Base-by-base conservation (phyloP, 2,797 vertebrate species). In the Carapus acus region DNA sequence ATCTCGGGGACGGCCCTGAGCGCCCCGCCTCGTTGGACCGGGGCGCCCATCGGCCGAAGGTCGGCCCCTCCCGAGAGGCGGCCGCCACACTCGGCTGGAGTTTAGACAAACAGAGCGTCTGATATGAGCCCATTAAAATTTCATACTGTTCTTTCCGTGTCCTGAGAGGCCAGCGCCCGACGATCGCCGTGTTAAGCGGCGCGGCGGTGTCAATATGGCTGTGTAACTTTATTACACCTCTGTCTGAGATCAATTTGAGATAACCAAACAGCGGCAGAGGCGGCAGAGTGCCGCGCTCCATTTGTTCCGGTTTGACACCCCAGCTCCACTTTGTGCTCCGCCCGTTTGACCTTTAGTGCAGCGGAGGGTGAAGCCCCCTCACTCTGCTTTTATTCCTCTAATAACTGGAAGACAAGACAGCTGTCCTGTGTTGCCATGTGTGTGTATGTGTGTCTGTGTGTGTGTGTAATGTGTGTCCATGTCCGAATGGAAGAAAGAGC, bases 401-500 rank as follows among this genome's bases (percentile, higher is more conserved):
- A 66, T 74, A 58, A 71, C 46, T 34, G 39, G 43, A 67, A 62
- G 19, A 54, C 48, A 63, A 54, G 34, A 43, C 47, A 57, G 48
- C 53, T 62, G 52, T 15, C 4, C 66, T 13, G 39, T 44, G 40
- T 61, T 73, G 67, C 71, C 73, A 40, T 62, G 18, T 13, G 46
- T 24, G 5, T 49, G 29, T 51, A 16, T 15, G 40, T 17, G 39
- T 21, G 20, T 17, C 16, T 48, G 24, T 15, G 21, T 38, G 23
- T 29, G 37, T 19, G 49, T n/a, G n/a, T n/a, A n/a, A n/a, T n/a
- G 24, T 27, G 24, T 52, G 49, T 45, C 19, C 11, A 19, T 27
- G 40, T 38, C 34, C 21, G 15, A 29, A 12, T 66, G 68, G 74
- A 75, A 79, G 69, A 49, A n/a, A 49, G 69, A 80, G 67, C 54